phyloP scores from a whole-genome alignment of 2,113 vertebrate genomes.

The Oryzias javanicus region DNA sequence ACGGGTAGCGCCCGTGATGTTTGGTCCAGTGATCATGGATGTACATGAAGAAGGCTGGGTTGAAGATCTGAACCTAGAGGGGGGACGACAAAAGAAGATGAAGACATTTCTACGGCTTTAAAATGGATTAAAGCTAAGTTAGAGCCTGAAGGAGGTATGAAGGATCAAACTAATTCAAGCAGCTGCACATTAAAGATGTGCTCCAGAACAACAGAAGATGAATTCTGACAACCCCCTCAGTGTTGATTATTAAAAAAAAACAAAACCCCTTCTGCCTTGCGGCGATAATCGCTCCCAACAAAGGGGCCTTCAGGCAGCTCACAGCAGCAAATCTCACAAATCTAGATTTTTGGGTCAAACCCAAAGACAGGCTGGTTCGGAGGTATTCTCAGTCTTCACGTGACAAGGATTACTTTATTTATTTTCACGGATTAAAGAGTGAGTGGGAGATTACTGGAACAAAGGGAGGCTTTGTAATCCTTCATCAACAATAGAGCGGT shows the following conservation, averaged over 20 bases:
- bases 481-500: constrained; percentile 31
- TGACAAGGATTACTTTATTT: constrained; percentile 49
- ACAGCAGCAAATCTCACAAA: constrained; percentile 25
- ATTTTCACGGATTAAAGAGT: constrained; percentile 60
- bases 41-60: constrained; percentile 98
- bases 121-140: not conserved
- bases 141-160: not conserved
- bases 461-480: constrained; percentile 61
- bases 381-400: constrained; percentile 19
- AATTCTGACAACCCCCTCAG: constrained; percentile 5
- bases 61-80: constrained; percentile 95
- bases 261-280: constrained; percentile 11
- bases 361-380: constrained; percentile 8
- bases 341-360: constrained; percentile 9
- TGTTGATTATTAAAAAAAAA: constrained; percentile 12
- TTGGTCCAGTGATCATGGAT: constrained; percentile 95
- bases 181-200: constrained; percentile 5
- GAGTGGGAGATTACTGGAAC: constrained; percentile 56
- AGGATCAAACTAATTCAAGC: not conserved
- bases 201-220: constrained; percentile 3
- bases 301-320: constrained; percentile 20
- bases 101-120: not conserved
- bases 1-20: constrained; percentile 96
- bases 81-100: not conserved
- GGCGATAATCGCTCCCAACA: constrained; percentile 17